Conservation (phyloP, 2,113 vertebrate species). For the Mirza zaza region DNA sequence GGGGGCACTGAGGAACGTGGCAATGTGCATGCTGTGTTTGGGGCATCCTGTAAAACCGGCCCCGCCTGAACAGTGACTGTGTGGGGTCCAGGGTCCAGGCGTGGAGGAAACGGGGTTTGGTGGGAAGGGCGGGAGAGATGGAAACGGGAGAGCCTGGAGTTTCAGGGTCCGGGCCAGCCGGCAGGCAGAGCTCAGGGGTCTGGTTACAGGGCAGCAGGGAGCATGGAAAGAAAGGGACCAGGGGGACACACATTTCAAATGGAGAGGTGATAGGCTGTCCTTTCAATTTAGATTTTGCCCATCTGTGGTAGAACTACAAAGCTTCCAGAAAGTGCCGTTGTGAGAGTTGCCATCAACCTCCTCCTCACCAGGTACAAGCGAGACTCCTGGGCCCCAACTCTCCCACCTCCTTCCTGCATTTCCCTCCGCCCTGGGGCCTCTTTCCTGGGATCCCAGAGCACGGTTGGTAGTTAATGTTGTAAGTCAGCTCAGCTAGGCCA, state of each 20-base stretch:
- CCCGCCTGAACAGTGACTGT: rapidly evolving
- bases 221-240: background rate
- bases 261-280: background rate
- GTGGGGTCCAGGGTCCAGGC: rapidly evolving
- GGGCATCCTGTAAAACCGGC: too few species aligned
- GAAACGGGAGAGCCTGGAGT: rapidly evolving
- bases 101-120: rapidly evolving
- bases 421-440: too few species aligned
- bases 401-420: background rate
- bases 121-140: background rate
- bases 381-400: rapidly evolving
- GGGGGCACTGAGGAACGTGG: background rate
- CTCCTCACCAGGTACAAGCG: background rate
- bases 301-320: background rate
- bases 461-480: too few species aligned
- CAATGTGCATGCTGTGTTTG: rapidly evolving
- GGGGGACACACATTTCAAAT: background rate
- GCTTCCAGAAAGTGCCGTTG: background rate
- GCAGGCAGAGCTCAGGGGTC: background rate
- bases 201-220: background rate
- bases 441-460: too few species aligned
- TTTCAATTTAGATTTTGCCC: background rate
- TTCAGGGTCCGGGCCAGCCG: rapidly evolving
- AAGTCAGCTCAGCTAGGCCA: too few species aligned
- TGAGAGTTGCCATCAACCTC: rapidly evolving